Conservation (phyloP, 1,140 invertebrate genomes). For the Varroa destructor region DNA sequence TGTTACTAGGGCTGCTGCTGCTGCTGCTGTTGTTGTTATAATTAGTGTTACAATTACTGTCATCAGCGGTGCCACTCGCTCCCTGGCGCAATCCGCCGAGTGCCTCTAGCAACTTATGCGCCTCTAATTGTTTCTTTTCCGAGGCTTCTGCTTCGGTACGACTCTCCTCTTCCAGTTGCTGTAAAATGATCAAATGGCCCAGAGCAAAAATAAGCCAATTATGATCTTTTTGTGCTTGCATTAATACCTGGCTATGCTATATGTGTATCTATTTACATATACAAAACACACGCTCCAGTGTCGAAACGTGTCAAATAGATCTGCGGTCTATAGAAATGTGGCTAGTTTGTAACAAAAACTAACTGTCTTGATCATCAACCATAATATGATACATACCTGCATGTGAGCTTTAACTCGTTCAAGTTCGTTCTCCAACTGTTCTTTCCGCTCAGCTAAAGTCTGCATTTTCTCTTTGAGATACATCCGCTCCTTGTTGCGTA, state of each 20-base stretch:
- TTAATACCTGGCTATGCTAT: too few species aligned
- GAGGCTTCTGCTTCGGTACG: not conserved
- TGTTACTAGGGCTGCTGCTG: not conserved
- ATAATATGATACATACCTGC: not conserved
- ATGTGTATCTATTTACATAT: too few species aligned
- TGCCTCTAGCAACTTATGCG: not conserved
- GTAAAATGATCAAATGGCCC: not conserved
- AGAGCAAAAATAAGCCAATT: not conserved
- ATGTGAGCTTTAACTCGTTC: not conserved
- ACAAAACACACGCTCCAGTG: too few species aligned
- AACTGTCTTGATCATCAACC: too few species aligned
- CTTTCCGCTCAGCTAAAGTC: not conserved
- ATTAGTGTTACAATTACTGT: not conserved
- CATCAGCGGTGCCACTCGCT: not conserved
- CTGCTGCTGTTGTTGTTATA: too few species aligned
- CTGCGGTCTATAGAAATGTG: too few species aligned
- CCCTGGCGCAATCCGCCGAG: not conserved
- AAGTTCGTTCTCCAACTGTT: not conserved
- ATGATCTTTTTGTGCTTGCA: not conserved
- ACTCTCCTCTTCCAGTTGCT: constrained; percentile 20
- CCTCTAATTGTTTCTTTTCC: not conserved
- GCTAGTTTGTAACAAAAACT: too few species aligned
- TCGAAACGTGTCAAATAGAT: too few species aligned
- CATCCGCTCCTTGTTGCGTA: constrained; percentile 7
- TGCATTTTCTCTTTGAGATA: constrained; percentile 11